Evolutionary conservation across 2,113 vertebrate species (phyloP).

Genomic region (Dipodomys merriami): DNA sequence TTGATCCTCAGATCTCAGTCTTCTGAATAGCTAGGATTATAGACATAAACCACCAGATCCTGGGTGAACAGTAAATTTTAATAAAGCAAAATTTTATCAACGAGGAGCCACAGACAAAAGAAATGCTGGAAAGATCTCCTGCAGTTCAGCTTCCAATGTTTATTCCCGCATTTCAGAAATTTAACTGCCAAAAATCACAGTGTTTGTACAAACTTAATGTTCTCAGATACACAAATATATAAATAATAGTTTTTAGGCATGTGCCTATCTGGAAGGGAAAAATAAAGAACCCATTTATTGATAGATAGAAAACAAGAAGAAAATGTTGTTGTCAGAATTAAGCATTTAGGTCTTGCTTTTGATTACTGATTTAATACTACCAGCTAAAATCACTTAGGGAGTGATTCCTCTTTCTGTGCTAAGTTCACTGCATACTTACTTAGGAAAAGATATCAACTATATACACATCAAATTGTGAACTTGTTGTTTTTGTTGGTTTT

Average conservation of each 20-base stretch:
- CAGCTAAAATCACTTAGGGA: not conserved
- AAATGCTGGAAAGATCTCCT: not conserved
- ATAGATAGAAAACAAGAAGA: not conserved
- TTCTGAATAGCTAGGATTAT: no score
- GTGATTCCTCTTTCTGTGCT: not conserved
- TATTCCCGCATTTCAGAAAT: not conserved
- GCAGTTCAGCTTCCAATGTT: not conserved
- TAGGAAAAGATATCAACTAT: conserved; percentile 1
- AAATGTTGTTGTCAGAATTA: not conserved
- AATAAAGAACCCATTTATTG: not conserved
- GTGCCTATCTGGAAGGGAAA: not conserved
- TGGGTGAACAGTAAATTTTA: not conserved
- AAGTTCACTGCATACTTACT: not conserved
- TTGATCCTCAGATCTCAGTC: no score
- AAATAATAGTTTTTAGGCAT: not conserved
- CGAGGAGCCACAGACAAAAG: not conserved
- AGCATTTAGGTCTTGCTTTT: conserved; percentile 19
- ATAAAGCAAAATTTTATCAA: not conserved
- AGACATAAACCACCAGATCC: no score
- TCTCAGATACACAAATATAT: not conserved
- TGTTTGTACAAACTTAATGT: not conserved
- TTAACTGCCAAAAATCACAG: not conserved
- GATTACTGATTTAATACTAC: not conserved
- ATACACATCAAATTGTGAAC: not conserved
- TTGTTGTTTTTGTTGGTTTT: not conserved